Conservation (phyloP, 2,113 vertebrate species). For the Macquaria australasica region DNA sequence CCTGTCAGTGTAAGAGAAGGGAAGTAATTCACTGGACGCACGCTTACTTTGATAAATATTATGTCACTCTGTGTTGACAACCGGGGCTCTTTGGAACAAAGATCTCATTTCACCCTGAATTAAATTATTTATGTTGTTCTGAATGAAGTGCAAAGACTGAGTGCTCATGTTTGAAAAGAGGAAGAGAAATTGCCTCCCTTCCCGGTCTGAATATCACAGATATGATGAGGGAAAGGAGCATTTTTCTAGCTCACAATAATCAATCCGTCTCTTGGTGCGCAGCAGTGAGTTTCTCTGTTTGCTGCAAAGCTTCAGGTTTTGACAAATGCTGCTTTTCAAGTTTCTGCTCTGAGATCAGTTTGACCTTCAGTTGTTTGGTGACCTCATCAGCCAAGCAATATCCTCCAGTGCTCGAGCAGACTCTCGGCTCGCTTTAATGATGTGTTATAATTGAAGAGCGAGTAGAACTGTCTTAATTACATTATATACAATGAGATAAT, state of each 20-base stretch:
- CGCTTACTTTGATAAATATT: not conserved
- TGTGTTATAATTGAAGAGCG: slow-evolving; percentile 37
- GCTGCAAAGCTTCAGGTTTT: not conserved
- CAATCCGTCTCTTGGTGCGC: not conserved
- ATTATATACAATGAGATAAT: slow-evolving; percentile 52
- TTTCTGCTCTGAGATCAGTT: slow-evolving; percentile 9
- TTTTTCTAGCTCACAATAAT: not conserved
- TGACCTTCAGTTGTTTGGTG: slow-evolving; percentile 20
- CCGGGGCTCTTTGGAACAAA: not conserved
- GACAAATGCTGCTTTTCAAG: slow-evolving; percentile 3
- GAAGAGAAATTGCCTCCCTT: slow-evolving; percentile 7
- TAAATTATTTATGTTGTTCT: slow-evolving; percentile 33
- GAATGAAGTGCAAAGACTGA: slow-evolving; percentile 20
- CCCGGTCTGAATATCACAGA: slow-evolving; percentile 10
- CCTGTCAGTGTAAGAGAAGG: not conserved
- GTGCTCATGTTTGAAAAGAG: not conserved
- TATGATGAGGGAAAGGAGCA: slow-evolving; percentile 5
- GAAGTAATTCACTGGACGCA: not conserved
- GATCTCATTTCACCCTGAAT: slow-evolving; percentile 14
- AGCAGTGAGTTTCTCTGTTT: slow-evolving; percentile 4
- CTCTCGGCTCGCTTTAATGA: slow-evolving; percentile 43
- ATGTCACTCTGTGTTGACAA: slow-evolving; percentile 15
- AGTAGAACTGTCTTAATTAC: slow-evolving; percentile 51
- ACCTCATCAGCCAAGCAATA: slow-evolving; percentile 16
- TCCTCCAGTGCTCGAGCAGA: not conserved